These are phyloP conservation scores for Bungarus multicinctus DNA, from an alignment of 2,113 vertebrate species.

Conservation along the genomic window DNA sequence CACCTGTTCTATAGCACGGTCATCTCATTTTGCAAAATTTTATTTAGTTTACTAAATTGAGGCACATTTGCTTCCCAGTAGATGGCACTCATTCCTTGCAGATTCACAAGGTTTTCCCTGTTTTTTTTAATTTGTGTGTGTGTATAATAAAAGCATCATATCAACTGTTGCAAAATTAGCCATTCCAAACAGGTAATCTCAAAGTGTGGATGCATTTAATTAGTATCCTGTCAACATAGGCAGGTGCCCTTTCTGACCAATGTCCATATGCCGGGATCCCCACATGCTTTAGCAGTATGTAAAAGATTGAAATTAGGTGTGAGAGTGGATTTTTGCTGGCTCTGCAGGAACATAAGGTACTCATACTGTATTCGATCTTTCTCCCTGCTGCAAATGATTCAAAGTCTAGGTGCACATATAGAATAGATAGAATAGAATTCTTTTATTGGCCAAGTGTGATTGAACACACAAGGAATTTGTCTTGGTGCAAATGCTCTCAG, in stretches of 20 bases:
- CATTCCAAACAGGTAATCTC: constrained; percentile 29
- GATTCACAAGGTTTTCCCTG: neutral
- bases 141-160: neutral
- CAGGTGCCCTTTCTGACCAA: constrained; percentile 29
- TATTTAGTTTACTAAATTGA: neutral
- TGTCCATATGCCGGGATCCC: neutral
- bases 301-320: neutral
- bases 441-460: too few relatives aligned
- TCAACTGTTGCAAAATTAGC: constrained; percentile 30
- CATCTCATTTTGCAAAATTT: neutral
- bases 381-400: neutral
- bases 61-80: constrained; percentile 22
- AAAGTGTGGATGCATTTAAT: constrained; percentile 45
- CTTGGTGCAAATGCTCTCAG: too few relatives aligned
- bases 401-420: neutral
- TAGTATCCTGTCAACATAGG: constrained; percentile 37
- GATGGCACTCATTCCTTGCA: constrained; percentile 49
- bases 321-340: neutral
- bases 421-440: too few relatives aligned
- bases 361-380: neutral
- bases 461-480: too few relatives aligned
- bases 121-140: neutral
- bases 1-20: neutral
- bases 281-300: neutral
- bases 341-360: neutral